Conservation (phyloP, 2,797 vertebrate species). For the Alectoris magna region DNA sequence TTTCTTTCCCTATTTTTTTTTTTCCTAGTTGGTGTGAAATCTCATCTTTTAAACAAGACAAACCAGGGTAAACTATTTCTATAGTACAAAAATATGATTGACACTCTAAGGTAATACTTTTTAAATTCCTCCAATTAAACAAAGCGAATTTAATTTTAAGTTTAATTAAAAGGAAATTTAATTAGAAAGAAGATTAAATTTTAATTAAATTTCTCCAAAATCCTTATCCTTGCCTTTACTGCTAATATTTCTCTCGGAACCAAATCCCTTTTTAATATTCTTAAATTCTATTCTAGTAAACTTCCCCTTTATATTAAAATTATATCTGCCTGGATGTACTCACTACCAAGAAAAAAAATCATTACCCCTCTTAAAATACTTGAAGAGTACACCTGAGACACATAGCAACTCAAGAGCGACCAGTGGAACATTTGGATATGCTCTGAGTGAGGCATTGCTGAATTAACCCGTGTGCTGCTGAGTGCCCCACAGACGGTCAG, state of each 20-base stretch:
- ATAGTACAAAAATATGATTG: constrained; percentile 76
- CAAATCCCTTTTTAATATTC: constrained; percentile 87
- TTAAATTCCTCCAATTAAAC: constrained; percentile 84
- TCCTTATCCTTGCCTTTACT: constrained; percentile 81
- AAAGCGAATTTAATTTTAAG: constrained; percentile 86
- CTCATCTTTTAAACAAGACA: constrained; percentile 74
- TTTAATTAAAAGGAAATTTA: constrained; percentile 87
- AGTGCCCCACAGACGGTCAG: background rate
- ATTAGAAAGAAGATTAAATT: constrained; percentile 87
- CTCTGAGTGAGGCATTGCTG: background rate
- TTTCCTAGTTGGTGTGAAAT: constrained; percentile 49
- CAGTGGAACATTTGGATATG: constrained; percentile 44
- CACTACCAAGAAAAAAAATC: constrained; percentile 73
- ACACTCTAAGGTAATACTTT: constrained; percentile 82
- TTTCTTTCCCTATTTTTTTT: constrained; percentile 3
- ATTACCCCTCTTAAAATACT: constrained; percentile 79
- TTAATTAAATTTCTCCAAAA: constrained; percentile 87
- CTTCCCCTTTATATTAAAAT: constrained; percentile 81
- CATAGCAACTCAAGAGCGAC: constrained; percentile 54
- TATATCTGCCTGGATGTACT: constrained; percentile 79
- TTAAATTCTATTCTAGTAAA: constrained; percentile 84
- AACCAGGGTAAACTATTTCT: constrained; percentile 68
- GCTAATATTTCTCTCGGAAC: constrained; percentile 84
- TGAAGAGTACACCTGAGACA: constrained; percentile 75
- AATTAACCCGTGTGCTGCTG: constrained; percentile 32